Evolutionary conservation across 1,140 invertebrate species (phyloP).

Genomic region (Apocrypta bakeri): DNA sequence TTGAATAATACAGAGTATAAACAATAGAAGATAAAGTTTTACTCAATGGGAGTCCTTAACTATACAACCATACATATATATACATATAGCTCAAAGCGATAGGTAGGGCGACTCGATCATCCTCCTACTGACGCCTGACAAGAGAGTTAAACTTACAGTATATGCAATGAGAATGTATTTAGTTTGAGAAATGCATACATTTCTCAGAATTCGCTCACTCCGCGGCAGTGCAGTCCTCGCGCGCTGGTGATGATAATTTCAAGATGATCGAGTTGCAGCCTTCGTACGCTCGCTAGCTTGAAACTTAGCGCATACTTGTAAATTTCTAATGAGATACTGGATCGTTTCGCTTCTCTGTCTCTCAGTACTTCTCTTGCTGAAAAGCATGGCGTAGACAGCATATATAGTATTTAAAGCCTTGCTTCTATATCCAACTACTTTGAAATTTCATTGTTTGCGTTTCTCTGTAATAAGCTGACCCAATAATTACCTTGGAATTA

Average conservation of each 20-base stretch:
- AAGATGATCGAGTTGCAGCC: constrained; percentile 28
- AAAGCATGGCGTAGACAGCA: background rate
- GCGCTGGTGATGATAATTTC: background rate
- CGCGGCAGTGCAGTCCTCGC: background rate
- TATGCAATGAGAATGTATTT: background rate
- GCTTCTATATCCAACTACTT: background rate
- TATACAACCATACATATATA: too few relatives aligned
- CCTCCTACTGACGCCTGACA: background rate
- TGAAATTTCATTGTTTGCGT: background rate
- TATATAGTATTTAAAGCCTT: background rate
- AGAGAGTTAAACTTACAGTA: background rate
- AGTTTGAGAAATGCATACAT: constrained; percentile 20
- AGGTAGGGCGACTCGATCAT: background rate
- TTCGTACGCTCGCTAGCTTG: background rate
- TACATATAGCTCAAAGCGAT: too few relatives aligned
- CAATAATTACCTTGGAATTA: background rate
- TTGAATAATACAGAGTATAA: too few relatives aligned
- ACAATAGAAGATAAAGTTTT: too few relatives aligned
- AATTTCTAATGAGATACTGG: constrained; percentile 22
- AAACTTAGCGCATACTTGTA: constrained; percentile 23
- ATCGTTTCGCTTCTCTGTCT: background rate
- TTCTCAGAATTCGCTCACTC: background rate
- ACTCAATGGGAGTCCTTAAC: too few relatives aligned
- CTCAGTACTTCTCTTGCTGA: background rate
- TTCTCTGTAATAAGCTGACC: background rate